Conservation (phyloP, 2,888 invertebrate genomes). For the Eristalinus sepulchralis region DNA sequence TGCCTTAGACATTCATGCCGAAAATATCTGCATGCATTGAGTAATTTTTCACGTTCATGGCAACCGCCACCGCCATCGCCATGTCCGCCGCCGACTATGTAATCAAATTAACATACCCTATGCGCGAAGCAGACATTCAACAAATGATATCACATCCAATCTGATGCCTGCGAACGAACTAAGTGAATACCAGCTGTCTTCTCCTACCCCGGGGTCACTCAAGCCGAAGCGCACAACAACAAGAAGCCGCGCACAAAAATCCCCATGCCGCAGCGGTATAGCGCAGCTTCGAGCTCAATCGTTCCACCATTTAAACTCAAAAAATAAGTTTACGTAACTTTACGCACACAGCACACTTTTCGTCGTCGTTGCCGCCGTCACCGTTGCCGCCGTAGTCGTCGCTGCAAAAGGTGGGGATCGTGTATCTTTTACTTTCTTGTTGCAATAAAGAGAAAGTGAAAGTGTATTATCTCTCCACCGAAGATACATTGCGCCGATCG, state of each 20-base stretch:
- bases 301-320: constrained; percentile 51
- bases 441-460: constrained; percentile 71
- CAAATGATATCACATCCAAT: constrained; percentile 43
- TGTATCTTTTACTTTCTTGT: constrained; percentile 70
- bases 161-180: constrained; percentile 46
- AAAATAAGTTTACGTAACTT: constrained; percentile 60
- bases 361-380: too few relatives aligned
- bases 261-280: neutral
- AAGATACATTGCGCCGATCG: constrained; percentile 70
- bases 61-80: too few relatives aligned
- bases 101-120: constrained; percentile 58
- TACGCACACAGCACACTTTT: constrained; percentile 62
- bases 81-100: constrained; percentile 18
- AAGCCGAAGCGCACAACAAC: neutral
- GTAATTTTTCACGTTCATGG: neutral
- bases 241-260: neutral
- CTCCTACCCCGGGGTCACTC: constrained; percentile 43
- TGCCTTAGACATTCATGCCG: neutral
- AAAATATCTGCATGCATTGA: neutral
- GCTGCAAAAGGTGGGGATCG: constrained; percentile 66
- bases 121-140: constrained; percentile 3
- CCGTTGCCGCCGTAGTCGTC: constrained; percentile 22
- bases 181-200: constrained; percentile 39
- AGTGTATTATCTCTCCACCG: constrained; percentile 69
- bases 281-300: constrained; percentile 25